Conservation (phyloP, 2,888 invertebrate species). For the Onchidella celtica region DNA sequence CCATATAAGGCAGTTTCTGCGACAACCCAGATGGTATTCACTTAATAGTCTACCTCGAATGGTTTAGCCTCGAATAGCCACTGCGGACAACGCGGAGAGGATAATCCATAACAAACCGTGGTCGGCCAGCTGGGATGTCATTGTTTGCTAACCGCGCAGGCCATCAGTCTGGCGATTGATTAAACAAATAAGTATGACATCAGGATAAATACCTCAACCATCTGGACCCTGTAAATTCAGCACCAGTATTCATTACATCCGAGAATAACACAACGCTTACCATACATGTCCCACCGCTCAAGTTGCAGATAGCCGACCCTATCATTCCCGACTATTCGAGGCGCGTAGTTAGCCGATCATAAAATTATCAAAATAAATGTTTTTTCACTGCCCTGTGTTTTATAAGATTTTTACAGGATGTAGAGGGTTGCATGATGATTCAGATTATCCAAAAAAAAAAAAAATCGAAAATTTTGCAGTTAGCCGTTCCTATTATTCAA, state of each 20-base stretch:
- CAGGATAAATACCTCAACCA: not conserved
- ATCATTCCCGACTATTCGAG: not conserved
- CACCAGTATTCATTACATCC: not conserved
- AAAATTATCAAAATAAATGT: not conserved
- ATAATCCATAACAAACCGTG: not conserved
- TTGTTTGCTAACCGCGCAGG: not conserved
- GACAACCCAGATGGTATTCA: not conserved
- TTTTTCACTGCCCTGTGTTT: not conserved
- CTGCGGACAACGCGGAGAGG: not conserved
- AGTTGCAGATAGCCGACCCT: not conserved
- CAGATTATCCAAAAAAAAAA: not conserved
- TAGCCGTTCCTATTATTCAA: not conserved
- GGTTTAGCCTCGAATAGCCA: not conserved
- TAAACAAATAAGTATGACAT: not conserved
- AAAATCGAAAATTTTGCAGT: not conserved
- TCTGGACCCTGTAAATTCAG: not conserved
- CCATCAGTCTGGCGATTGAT: not conserved
- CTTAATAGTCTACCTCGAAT: not conserved
- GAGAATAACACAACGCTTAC: not conserved
- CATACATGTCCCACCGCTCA: not conserved
- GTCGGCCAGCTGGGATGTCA: not conserved
- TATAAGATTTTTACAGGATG: not conserved
- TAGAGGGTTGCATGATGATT: not conserved
- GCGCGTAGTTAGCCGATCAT: not conserved
- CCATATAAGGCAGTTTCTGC: too few relatives aligned